A percentile compares a stretch with the other conserved stretches of the same genome.
These are phyloP conservation scores for Perccottus glenii DNA, from an alignment of 2,113 vertebrate species.

Conservation along the genomic window DNA sequence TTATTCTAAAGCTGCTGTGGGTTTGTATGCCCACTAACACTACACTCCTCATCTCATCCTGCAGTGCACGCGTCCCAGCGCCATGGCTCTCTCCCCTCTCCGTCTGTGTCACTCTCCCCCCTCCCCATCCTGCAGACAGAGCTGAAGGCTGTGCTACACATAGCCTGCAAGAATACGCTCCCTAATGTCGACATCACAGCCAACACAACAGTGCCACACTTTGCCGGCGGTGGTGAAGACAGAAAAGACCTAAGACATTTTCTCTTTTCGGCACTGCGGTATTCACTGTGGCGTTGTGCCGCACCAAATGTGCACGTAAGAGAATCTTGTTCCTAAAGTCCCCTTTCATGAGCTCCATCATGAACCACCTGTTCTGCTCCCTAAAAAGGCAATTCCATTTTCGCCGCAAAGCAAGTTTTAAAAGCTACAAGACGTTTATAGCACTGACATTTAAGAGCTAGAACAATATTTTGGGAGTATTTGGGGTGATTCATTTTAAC, in stretches of 20 bases:
- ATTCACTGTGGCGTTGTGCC: conserved; percentile 28
- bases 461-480: too few species aligned
- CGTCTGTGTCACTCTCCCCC: neutral
- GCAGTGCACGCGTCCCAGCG: conserved; percentile 44
- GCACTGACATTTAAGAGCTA: neutral
- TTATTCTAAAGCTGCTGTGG: conserved; percentile 33
- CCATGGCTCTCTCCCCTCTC: conserved; percentile 11
- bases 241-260: conserved; percentile 33
- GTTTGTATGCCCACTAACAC: conserved; percentile 61
- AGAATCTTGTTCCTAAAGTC: neutral
- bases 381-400: neutral
- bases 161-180: conserved; percentile 43
- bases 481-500: conserved; percentile 1
- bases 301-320: neutral
- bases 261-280: conserved; percentile 50
- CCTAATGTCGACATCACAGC: conserved; percentile 58
- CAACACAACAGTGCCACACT: conserved; percentile 69
- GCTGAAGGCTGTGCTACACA: conserved; percentile 44
- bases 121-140: conserved; percentile 14
- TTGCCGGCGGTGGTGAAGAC: conserved; percentile 53
- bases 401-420: neutral
- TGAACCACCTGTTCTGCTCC: conserved; percentile 81
- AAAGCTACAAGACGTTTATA: neutral
- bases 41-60: conserved; percentile 60
- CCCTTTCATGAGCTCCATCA: conserved; percentile 12